These are phyloP conservation scores for Nannospalax galili DNA, from an alignment of 2,113 vertebrate genomes.

Conservation along the genomic window DNA sequence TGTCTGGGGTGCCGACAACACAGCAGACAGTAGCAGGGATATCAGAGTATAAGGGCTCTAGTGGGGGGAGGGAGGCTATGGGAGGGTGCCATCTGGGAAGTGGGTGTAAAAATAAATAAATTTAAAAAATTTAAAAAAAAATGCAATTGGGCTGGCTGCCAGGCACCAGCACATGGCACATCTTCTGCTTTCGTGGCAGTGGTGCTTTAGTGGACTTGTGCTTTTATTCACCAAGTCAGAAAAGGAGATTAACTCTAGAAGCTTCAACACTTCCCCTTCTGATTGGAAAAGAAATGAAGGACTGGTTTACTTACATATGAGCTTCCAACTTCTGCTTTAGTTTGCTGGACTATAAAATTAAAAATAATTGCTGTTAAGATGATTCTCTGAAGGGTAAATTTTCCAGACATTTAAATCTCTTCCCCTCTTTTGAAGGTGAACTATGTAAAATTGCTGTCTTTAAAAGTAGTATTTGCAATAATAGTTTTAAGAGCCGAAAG, in stretches of 20 bases:
- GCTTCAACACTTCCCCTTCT: constrained; percentile 46
- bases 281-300: constrained; percentile 68
- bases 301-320: constrained; percentile 94
- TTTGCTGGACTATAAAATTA: constrained; percentile 91
- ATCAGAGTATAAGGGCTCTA: too few relatives aligned
- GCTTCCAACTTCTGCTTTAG: constrained; percentile 96
- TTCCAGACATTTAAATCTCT: constrained; percentile 58
- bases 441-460: constrained; percentile 18
- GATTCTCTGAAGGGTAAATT: constrained; percentile 42
- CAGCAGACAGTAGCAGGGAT: too few relatives aligned
- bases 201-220: neutral
- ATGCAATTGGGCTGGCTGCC: neutral
- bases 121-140: too few relatives aligned
- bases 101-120: too few relatives aligned
- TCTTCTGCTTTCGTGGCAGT: neutral
- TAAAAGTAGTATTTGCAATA: constrained; percentile 36
- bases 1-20: too few relatives aligned
- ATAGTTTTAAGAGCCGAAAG: constrained; percentile 30
- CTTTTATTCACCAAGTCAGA: constrained; percentile 43
- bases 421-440: constrained; percentile 16
- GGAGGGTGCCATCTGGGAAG: too few relatives aligned
- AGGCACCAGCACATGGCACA: neutral
- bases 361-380: constrained; percentile 74
- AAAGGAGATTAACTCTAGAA: constrained; percentile 50
- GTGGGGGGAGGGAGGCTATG: too few relatives aligned